phyloP scores from a whole-genome alignment of 2,888 invertebrate genomes.

The Lepidonotus clava region DNA sequence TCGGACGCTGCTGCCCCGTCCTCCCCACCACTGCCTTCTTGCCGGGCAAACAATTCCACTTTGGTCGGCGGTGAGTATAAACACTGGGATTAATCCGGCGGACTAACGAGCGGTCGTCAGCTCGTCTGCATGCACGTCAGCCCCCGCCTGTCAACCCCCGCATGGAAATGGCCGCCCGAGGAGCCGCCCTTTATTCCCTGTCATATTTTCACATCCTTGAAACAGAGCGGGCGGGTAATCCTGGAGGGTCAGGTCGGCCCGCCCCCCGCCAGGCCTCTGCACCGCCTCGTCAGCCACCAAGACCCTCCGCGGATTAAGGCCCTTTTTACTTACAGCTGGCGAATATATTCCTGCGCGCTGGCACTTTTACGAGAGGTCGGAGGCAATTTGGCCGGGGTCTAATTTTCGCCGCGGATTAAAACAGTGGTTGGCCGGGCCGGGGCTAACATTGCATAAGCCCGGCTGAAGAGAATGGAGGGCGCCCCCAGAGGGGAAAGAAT shows the following conservation, averaged over 20 bases:
- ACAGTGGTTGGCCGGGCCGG: neutral
- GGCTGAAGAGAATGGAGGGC: neutral
- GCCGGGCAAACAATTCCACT: constrained; percentile 42
- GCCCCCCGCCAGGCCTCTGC: neutral
- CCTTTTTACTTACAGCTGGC: constrained; percentile 34
- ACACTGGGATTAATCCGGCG: constrained; percentile 49
- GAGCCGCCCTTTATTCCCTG: neutral
- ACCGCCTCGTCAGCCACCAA: neutral
- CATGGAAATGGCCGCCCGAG: constrained; percentile 51
- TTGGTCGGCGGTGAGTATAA: constrained; percentile 45
- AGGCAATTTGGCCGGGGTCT: neutral
- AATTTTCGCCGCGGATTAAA: neutral
- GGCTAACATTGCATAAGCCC: constrained; percentile 2
- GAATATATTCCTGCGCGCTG: constrained; percentile 36
- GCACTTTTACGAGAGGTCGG: constrained; percentile 26
- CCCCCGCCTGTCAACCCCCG: constrained; percentile 39
- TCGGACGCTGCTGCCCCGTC: neutral
- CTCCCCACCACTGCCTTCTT: constrained; percentile 24
- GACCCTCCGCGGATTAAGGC: constrained; percentile 22
- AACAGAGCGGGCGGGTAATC: neutral
- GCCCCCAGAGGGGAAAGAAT: neutral
- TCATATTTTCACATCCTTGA: constrained; percentile 39
- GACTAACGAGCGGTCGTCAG: constrained; percentile 10
- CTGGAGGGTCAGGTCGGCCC: neutral
- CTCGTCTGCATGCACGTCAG: constrained; percentile 38